Evolutionary conservation across 2,797 vertebrate genomes (phyloP).

Genomic region (Euphonia xanthogaster): DNA sequence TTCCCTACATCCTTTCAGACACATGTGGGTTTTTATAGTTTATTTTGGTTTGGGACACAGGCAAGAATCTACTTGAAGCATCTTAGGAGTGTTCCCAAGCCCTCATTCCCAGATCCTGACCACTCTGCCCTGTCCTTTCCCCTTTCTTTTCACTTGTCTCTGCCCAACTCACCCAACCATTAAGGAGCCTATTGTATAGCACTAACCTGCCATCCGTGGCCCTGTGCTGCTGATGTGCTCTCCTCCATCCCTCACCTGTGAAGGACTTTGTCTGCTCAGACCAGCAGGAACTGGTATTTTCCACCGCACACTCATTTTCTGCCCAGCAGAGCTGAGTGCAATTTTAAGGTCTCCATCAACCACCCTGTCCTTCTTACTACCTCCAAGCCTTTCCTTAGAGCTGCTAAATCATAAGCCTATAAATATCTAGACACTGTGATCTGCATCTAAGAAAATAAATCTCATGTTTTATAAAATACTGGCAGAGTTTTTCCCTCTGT

Average conservation of each 20-base stretch:
- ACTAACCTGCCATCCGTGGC: not conserved
- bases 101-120: not conserved
- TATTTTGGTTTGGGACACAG: not conserved
- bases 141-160: not conserved
- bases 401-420: constrained; percentile 54
- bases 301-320: not conserved
- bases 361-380: not conserved
- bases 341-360: not conserved
- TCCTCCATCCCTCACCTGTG: constrained; percentile 9
- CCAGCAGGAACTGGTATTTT: not conserved
- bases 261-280: constrained; percentile 5
- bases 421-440: constrained; percentile 23
- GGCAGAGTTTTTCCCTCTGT: constrained; percentile 10
- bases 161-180: not conserved
- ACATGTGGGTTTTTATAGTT: not conserved
- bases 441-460: constrained; percentile 67
- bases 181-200: not conserved
- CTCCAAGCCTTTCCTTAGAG: constrained; percentile 36
- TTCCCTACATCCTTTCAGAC: not conserved
- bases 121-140: not conserved
- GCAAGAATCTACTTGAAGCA: not conserved
- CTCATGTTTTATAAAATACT: constrained; percentile 63
- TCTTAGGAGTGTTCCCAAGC: not conserved
- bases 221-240: not conserved
- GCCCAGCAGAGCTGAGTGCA: not conserved